phyloP scores from a whole-genome alignment of 1,140 invertebrate species.

The Semibalanus balanoides region DNA sequence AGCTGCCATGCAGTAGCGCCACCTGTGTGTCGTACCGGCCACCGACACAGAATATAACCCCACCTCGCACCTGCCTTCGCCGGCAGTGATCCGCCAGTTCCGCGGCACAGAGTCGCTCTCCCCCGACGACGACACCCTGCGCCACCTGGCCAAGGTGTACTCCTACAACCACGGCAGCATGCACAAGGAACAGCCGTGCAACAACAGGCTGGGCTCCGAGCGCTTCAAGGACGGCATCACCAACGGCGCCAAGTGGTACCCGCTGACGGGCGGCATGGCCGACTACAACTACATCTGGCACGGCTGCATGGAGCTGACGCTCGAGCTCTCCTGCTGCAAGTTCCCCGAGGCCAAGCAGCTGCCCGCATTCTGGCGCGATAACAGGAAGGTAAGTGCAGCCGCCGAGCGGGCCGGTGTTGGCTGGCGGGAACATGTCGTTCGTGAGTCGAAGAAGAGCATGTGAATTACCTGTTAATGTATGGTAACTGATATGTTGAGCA shows the following conservation, averaged over 20 bases:
- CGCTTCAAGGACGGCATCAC: conserved; percentile 70
- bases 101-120: conserved; percentile 24
- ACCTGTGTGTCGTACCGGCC: too few species aligned
- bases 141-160: conserved; percentile 73
- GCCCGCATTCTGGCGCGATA: conserved; percentile 86
- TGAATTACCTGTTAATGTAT: too few species aligned
- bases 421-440: too few species aligned
- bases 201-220: conserved; percentile 41
- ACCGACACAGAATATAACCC: too few species aligned
- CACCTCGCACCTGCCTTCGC: too few species aligned
- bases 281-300: conserved; percentile 97
- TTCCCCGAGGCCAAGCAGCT: conserved; percentile 73
- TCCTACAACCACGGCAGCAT: conserved; percentile 66
- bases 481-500: too few species aligned
- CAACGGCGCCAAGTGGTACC: conserved; percentile 86
- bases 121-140: conserved; percentile 88
- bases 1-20: too few species aligned
- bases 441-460: too few species aligned
- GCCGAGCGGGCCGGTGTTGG: background rate
- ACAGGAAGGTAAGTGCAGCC: conserved; percentile 50
- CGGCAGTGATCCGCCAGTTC: background rate
- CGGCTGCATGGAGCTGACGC: conserved; percentile 95
- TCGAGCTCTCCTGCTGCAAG: conserved; percentile 95
- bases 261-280: conserved; percentile 74
- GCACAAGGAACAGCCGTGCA: conserved; percentile 54